Conservation (phyloP, 2,888 invertebrate species). For the Anagyrus pseudococci region DNA sequence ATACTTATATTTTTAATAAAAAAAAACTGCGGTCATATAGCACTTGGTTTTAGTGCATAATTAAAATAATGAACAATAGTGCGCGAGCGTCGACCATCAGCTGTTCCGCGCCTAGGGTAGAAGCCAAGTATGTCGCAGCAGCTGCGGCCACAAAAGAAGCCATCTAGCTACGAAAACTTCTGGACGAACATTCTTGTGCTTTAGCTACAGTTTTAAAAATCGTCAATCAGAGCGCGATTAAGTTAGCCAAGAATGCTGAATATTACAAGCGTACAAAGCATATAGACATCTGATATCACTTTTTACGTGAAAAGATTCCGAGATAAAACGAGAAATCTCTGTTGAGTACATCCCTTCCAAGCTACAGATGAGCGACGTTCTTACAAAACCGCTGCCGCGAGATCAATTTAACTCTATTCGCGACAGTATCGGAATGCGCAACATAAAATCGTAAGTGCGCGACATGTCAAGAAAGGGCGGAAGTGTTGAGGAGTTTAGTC, state of each 20-base stretch:
- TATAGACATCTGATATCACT: conserved; percentile 17
- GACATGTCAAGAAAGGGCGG: no score
- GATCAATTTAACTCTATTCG: not conserved
- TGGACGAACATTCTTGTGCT: conserved; percentile 7
- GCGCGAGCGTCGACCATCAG: no score
- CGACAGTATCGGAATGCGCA: no score
- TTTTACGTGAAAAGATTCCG: conserved; percentile 15
- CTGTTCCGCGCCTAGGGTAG: no score
- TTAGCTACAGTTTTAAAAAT: not conserved
- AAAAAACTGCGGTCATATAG: no score
- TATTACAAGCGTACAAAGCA: conserved; percentile 18
- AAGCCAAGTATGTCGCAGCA: conserved; percentile 9
- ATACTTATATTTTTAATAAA: no score
- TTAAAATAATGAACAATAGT: no score
- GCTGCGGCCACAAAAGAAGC: conserved; percentile 3
- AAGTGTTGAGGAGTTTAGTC: no score
- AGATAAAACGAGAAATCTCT: conserved; percentile 4
- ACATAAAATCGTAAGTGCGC: no score
- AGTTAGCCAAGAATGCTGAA: conserved; percentile 9
- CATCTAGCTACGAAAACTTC: conserved; percentile 8
- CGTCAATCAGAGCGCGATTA: conserved; percentile 14
- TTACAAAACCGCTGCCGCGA: conserved; percentile 26
- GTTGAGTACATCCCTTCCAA: conserved; percentile 22
- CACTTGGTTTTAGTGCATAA: no score
- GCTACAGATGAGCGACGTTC: conserved; percentile 18